phyloP scores from a whole-genome alignment of 1,140 invertebrate species.

The Gyrodactylus salaris region DNA sequence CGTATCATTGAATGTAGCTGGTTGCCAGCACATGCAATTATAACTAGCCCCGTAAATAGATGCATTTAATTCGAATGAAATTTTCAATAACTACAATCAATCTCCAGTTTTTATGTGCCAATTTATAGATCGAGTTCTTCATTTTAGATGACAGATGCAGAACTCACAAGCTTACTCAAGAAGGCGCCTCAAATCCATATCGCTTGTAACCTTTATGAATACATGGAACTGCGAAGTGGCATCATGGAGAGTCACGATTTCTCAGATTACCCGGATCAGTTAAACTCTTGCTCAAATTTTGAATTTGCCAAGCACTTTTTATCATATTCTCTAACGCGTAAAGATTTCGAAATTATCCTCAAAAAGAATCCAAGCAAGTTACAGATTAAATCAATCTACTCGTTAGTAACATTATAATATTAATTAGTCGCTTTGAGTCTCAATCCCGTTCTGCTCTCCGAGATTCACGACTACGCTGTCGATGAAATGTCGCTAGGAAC shows the following conservation, averaged over 20 bases:
- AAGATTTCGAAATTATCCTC: background rate
- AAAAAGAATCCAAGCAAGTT: background rate
- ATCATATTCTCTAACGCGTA: background rate
- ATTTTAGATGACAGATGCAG: background rate
- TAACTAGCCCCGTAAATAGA: background rate
- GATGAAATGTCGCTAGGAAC: background rate
- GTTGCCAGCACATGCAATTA: background rate
- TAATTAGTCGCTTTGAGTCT: background rate
- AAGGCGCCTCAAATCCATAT: background rate
- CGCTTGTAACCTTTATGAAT: background rate
- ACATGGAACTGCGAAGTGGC: background rate
- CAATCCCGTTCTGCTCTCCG: background rate
- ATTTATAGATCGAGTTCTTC: too few relatives aligned
- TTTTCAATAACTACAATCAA: background rate
- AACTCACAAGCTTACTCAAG: background rate
- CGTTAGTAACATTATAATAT: background rate
- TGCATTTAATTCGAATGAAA: background rate
- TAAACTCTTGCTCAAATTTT: background rate
- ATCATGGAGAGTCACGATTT: background rate
- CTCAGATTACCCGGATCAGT: background rate
- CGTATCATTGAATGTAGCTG: background rate
- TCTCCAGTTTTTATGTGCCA: too few relatives aligned
- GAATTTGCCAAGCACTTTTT: background rate
- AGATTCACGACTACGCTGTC: background rate
- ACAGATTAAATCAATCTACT: background rate